phyloP scores from a whole-genome alignment of 1,140 invertebrate species.

The Belonocnema kinseyi region DNA sequence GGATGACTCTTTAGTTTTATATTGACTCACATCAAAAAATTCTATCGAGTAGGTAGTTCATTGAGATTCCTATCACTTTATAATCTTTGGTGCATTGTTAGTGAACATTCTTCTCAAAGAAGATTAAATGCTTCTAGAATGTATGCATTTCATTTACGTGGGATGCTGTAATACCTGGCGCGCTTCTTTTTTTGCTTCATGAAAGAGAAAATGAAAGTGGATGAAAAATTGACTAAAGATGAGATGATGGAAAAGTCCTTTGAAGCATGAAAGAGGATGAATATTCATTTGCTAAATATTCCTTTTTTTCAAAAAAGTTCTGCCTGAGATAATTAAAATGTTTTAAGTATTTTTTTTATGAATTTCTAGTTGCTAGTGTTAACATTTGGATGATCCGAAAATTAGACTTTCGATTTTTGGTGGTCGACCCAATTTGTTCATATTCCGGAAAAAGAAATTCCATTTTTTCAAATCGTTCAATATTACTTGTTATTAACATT shows the following conservation, averaged over 20 bases:
- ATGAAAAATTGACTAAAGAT: constrained; percentile 16
- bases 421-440: too few species aligned
- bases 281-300: neutral
- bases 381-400: too few species aligned
- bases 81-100: neutral
- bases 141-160: constrained; percentile 2
- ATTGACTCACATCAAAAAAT: neutral
- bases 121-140: neutral
- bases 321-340: neutral
- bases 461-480: too few species aligned
- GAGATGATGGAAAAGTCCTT: neutral
- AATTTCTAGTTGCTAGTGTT: neutral
- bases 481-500: too few species aligned
- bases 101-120: neutral
- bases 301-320: neutral
- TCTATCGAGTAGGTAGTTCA: neutral
- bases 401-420: too few species aligned
- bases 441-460: too few species aligned
- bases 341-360: neutral
- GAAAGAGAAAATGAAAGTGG: neutral
- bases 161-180: neutral
- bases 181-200: neutral
- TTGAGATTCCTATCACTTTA: neutral
- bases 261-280: neutral
- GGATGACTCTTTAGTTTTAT: neutral